These are phyloP conservation scores for Tenthredo mesomela DNA, from an alignment of 2,888 invertebrate genomes.

Conservation along the genomic window DNA sequence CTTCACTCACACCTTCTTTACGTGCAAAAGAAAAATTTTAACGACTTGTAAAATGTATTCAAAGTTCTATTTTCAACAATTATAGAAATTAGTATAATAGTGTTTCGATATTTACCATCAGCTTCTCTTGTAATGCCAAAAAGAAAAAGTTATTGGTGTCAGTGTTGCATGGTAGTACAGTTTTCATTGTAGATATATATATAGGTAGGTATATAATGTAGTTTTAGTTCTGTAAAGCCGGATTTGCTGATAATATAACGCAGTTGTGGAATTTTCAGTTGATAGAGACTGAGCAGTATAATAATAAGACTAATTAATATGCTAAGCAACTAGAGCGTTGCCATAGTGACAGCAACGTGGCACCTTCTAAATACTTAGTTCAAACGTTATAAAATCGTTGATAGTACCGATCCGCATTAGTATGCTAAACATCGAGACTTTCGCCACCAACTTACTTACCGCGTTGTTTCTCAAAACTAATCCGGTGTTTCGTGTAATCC, in stretches of 20 bases:
- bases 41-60: neutral
- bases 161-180: neutral
- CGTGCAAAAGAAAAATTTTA: neutral
- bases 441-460: conserved; percentile 31
- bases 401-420: conserved; percentile 50
- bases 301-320: conserved; percentile 46
- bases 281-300: conserved; percentile 21
- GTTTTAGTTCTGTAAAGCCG: neutral
- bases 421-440: conserved; percentile 47
- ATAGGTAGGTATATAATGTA: neutral
- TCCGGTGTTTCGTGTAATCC: conserved; percentile 39
- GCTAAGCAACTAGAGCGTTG: conserved; percentile 48
- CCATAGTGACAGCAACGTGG: conserved; percentile 45
- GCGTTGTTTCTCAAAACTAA: conserved; percentile 48
- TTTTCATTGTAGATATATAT: neutral
- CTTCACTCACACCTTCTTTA: neutral
- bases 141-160: neutral
- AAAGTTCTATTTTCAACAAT: neutral
- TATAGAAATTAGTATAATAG: neutral
- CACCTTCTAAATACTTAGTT: conserved; percentile 48
- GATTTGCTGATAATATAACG: neutral
- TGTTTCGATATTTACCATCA: neutral
- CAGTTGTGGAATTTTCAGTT: conserved; percentile 34
- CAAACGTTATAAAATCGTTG: conserved; percentile 52
- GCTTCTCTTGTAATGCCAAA: neutral